Evolutionary conservation across 1,140 invertebrate species (phyloP).

Genomic region (Chlorops oryzae): DNA sequence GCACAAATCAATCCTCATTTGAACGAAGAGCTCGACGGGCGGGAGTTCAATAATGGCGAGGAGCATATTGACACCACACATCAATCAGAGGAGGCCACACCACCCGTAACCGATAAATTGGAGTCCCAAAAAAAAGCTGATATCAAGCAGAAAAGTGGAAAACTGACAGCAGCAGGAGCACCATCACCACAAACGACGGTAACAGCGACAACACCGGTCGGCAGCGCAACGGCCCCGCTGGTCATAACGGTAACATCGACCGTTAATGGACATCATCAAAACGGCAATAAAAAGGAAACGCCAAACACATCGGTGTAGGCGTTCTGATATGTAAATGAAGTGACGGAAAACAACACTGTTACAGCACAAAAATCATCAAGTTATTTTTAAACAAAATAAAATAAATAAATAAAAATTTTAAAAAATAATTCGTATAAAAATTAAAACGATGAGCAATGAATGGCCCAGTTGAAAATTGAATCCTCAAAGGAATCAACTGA

Average conservation of each 20-base stretch:
- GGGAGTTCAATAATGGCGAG: constrained; percentile 35
- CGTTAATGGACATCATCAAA: constrained; percentile 27
- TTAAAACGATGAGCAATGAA: too few relatives aligned
- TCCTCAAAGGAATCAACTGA: too few relatives aligned
- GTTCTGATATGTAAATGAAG: neutral
- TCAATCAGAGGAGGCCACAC: constrained; percentile 42
- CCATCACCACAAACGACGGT: too few relatives aligned
- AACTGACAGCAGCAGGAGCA: constrained; percentile 2
- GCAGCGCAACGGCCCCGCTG: constrained; percentile 25
- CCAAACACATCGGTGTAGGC: constrained; percentile 40
- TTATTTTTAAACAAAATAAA: neutral
- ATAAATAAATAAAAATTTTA: neutral
- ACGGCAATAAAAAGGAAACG: constrained; percentile 35
- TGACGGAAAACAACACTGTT: neutral
- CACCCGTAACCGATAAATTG: constrained; percentile 43
- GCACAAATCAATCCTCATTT: constrained; percentile 44
- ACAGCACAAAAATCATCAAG: neutral
- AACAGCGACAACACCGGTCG: constrained; percentile 15
- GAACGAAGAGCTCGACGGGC: constrained; percentile 39
- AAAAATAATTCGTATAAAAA: neutral
- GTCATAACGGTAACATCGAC: constrained; percentile 28
- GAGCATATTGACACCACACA: constrained; percentile 44
- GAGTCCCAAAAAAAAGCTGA: constrained; percentile 44
- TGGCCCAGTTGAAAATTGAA: too few relatives aligned
- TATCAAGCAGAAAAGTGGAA: constrained; percentile 29